phyloP scores from a whole-genome alignment of 2,797 vertebrate genomes.

The Bufotes viridis region DNA sequence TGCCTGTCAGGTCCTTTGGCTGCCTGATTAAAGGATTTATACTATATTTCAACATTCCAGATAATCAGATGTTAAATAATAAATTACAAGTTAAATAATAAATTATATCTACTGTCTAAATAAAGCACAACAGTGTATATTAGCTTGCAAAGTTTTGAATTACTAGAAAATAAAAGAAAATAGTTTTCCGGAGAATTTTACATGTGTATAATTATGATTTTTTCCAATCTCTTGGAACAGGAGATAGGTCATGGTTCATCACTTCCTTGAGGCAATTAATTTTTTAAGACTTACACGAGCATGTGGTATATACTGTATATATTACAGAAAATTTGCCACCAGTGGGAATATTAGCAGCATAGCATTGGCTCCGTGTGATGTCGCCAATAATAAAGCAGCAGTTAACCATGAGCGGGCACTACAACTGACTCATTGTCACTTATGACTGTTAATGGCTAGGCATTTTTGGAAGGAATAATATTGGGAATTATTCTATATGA shows the following conservation, averaged over 20 bases:
- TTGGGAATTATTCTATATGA: not conserved
- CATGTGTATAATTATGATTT: not conserved
- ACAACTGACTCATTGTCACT: not conserved
- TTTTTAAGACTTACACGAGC: slow-evolving; percentile 5
- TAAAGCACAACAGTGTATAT: not conserved
- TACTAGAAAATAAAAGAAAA: not conserved
- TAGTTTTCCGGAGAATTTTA: not conserved
- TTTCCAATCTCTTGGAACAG: not conserved
- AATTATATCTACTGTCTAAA: not conserved
- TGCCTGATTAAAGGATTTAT: not conserved
- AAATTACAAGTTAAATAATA: not conserved
- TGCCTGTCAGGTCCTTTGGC: not conserved
- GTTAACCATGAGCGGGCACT: slow-evolving; percentile 3
- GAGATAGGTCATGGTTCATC: not conserved
- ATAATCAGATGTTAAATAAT: not conserved
- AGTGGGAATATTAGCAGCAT: slow-evolving; percentile 19
- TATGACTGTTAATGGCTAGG: not conserved
- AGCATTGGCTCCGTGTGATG: not conserved
- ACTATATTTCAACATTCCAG: not conserved
- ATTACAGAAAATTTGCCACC: not conserved
- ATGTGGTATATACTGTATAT: not conserved
- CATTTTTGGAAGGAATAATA: not conserved
- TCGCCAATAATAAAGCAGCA: not conserved
- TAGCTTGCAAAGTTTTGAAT: not conserved
- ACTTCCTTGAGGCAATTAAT: not conserved